Evolutionary conservation across 2,113 vertebrate genomes (phyloP), one percentile per base, ranked within the genome.

Genomic region (Tachycineta bicolor): DNA sequence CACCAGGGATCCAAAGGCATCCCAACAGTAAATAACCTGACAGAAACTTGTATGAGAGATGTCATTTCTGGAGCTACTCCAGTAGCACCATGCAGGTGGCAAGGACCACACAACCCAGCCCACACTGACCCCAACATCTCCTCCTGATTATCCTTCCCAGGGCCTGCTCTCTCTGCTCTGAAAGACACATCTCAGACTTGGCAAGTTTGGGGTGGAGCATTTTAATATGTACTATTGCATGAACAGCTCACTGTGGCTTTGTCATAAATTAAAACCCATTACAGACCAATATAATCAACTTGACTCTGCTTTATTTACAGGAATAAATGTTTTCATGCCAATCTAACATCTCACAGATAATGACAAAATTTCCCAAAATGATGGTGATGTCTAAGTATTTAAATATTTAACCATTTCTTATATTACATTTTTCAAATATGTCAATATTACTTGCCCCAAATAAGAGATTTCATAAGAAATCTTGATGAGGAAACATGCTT

Each of bases 1-100:
- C 34, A 86, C 31, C 44, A 82, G 44, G 34, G 43, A 77, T 29
- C 29, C 67, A 68, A 19, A 75, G 50, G 67, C 41, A 73, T 26
- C 53, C 65, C 12, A 41, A 17, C 5, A 73, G 37, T 24, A 83
- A 59, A 75, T 46, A 69, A 71, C 17, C 22, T 21, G 59, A 52
- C 69, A 65, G 14, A 4, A 87, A 18, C 9, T 31, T 76, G 16
- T 41, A 14, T 62, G 55, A 41, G 37, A 59, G 62, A 33, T 53
- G n/a, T 21, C 20, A 29, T 21, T 82, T 60, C 23, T 63, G 65
- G 16, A 70, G 7, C 28, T 64, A 39, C 53, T 33, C 8, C n/a
- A 37, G 24, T 0, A 1, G 14, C 28, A 68, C 14, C 60, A 14
- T 0, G 0, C 2, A 2, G 55, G 23, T 41, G 69, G 37, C 0